These are phyloP conservation scores for Synanceia verrucosa DNA, from an alignment of 2,797 vertebrate species.

Conservation along the genomic window DNA sequence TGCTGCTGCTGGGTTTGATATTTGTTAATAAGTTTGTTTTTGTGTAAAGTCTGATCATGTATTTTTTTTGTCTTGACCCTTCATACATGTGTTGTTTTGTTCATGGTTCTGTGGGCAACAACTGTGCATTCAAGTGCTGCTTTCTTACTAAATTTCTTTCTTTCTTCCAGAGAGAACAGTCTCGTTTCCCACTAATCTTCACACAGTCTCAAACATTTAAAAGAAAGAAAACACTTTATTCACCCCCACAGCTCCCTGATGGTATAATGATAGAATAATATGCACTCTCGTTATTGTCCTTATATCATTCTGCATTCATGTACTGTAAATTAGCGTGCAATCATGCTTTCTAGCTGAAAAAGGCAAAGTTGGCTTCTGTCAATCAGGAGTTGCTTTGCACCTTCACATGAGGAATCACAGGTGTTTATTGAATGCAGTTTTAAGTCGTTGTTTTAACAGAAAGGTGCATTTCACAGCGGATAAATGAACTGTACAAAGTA, in stretches of 20 bases:
- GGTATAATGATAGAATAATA: conserved; percentile 33
- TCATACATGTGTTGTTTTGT: neutral
- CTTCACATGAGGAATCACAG: conserved; percentile 86
- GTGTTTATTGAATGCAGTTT: conserved; percentile 79
- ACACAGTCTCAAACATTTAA: conserved; percentile 33
- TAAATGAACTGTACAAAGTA: conserved; percentile 97
- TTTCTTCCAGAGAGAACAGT: conserved; percentile 23
- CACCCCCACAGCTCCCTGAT: conserved; percentile 10
- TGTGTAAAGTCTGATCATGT: neutral
- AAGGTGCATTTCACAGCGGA: conserved; percentile 87
- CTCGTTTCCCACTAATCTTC: conserved; percentile 4
- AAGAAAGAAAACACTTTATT: conserved; percentile 32
- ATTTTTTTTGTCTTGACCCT: neutral
- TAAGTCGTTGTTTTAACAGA: conserved; percentile 85
- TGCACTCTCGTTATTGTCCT: conserved; percentile 60
- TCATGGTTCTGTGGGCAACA: conserved; percentile 84
- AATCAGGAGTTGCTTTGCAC: conserved; percentile 86
- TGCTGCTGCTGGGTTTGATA: conserved; percentile 4
- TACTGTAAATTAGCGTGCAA: conserved; percentile 86
- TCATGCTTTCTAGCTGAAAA: conserved; percentile 82
- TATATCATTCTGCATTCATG: conserved; percentile 64
- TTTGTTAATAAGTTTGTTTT: neutral
- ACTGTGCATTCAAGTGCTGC: conserved; percentile 75
- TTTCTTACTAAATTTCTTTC: conserved; percentile 57
- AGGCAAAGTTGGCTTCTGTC: conserved; percentile 82